Conservation (phyloP, 2,113 vertebrate genomes). For the Aepyceros melampus region DNA sequence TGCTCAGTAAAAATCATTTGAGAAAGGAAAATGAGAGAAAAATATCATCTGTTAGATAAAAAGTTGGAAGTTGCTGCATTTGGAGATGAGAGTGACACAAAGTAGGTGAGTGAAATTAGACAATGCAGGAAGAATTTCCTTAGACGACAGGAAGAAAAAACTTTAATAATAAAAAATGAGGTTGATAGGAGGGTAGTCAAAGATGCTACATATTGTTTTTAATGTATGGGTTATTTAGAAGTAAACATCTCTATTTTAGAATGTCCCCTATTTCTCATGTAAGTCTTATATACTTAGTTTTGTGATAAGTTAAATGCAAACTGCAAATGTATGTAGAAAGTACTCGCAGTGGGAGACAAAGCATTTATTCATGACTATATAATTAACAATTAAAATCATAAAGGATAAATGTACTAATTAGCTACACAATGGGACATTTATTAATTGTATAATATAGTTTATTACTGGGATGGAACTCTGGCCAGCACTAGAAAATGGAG, state of each 20-base stretch:
- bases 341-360: background rate
- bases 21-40: background rate
- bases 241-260: background rate
- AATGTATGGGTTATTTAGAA: background rate
- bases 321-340: background rate
- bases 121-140: background rate
- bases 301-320: background rate
- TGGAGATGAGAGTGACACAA: background rate
- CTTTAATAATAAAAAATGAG: background rate
- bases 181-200: background rate
- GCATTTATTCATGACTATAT: background rate
- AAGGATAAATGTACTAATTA: constrained; percentile 14
- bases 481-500: background rate
- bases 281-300: background rate
- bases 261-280: background rate
- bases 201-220: background rate
- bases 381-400: background rate
- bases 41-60: background rate
- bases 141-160: background rate
- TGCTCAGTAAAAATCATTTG: background rate
- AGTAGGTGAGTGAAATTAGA: background rate
- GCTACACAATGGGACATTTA: background rate
- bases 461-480: background rate
- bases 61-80: background rate
- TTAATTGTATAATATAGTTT: background rate